Conservation (phyloP, 30 jellyfish, hydroid and myxozoan species). For the Cassiopea xamachana region DNA sequence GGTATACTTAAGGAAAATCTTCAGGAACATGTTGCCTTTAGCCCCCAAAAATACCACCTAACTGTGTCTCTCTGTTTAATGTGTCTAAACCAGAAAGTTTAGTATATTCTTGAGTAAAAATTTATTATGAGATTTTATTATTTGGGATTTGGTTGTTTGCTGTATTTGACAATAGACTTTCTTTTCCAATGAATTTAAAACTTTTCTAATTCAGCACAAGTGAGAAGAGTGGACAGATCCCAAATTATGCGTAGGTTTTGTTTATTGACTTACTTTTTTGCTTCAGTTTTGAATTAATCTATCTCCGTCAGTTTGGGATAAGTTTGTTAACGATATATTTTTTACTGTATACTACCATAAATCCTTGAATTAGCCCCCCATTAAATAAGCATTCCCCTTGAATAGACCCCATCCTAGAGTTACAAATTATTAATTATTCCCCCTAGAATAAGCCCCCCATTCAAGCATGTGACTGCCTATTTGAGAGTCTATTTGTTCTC, state of each 20-base stretch:
- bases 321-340: not conserved
- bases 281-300: not conserved
- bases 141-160: not conserved
- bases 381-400: not conserved
- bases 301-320: not conserved
- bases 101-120: too few species aligned
- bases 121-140: too few species aligned
- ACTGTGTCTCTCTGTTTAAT: too few species aligned
- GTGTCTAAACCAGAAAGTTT: too few species aligned
- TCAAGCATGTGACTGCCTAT: not conserved
- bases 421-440: too few species aligned
- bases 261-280: not conserved
- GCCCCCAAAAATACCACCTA: too few species aligned
- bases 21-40: too few species aligned
- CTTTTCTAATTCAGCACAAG: not conserved
- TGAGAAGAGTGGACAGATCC: slow-evolving; percentile 74
- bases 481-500: not conserved
- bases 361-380: not conserved
- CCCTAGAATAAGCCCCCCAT: not conserved
- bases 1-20: too few species aligned
- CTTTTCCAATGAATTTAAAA: too few species aligned
- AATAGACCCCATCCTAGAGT: not conserved
- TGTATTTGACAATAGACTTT: not conserved
- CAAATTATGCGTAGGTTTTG: slow-evolving; percentile 65
- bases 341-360: not conserved